Evolutionary conservation across 2,113 vertebrate genomes (phyloP).

Genomic region (Poeciliopsis prolifica): DNA sequence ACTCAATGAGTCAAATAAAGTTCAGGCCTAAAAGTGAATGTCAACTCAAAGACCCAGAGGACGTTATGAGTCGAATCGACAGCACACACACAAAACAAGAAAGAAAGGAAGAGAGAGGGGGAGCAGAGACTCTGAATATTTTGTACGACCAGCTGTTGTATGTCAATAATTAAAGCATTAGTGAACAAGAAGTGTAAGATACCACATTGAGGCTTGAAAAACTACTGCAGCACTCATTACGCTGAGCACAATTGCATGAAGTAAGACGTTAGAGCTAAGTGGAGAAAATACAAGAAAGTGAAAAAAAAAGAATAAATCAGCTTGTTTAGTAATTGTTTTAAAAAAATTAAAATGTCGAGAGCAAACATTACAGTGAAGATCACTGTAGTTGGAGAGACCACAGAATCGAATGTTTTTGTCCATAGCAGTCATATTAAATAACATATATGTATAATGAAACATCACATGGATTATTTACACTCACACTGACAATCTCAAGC

Average conservation of each 20-base stretch:
- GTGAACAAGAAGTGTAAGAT: neutral
- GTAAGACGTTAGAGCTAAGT: neutral
- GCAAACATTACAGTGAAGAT: too few relatives aligned
- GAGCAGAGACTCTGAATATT: neutral
- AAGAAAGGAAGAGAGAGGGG: neutral
- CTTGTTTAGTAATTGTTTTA: neutral
- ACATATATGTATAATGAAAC: too few relatives aligned
- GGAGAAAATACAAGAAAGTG: neutral
- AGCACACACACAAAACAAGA: neutral
- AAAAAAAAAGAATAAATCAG: neutral
- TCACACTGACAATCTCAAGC: too few relatives aligned
- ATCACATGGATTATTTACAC: too few relatives aligned
- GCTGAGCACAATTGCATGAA: neutral
- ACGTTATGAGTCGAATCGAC: neutral
- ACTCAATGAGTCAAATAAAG: slow-evolving; percentile 29
- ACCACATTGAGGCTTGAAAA: neutral
- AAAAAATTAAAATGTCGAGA: too few relatives aligned
- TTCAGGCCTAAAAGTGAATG: slow-evolving; percentile 34
- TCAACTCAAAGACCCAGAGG: slow-evolving; percentile 18
- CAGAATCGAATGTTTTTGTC: too few relatives aligned
- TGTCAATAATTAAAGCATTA: neutral
- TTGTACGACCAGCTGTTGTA: slow-evolving; percentile 6
- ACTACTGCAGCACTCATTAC: neutral
- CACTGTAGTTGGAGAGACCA: too few relatives aligned
- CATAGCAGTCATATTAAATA: too few relatives aligned